Base-by-base conservation (phyloP, 2,113 vertebrate genomes). In the Phalacrocorax pelagicus region DNA sequence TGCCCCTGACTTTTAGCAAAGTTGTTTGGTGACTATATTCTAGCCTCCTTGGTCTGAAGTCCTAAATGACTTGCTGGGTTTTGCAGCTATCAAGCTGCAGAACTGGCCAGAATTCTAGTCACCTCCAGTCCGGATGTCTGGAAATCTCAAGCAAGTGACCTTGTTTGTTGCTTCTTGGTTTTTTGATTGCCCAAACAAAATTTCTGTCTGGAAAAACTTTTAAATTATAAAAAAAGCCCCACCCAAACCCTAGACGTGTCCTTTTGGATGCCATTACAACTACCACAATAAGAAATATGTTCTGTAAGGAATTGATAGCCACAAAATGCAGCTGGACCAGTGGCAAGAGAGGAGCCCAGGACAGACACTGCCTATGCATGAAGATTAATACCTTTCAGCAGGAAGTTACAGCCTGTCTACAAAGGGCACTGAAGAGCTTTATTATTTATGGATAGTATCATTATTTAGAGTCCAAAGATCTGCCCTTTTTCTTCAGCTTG, bases 401-500 rank as follows among this genome's bases (percentile, higher is more conserved):
- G 65, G 77, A 94, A 96, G 47, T 67, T 67, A 62, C 32, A 75
- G 32, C 36, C 61, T 81, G 67, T 29, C 69, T 63, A 40, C 38
- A 79, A 75, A 88, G 38, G 59, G 55, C 72, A 63, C 55, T 46
- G 20, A 65, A 93, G 55, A 96, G 19, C 10, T 88, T 91, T 55
- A 44, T 94, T 88, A 90, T 91, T 96, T 91, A 85, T 46, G 66
- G 65, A 46, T 24, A 46, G 40, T 57, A 54, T 44, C 18, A 66
- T 77, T 90, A 77, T 73, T 90, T 77, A 90, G 81, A 80, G 46
- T 83, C 62, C 79, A 90, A 80, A 83, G 42, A 46, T 85, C 81
- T 92, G 66, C 66, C 54, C 81, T 82, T 90, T 90, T 92, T 61
- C 78, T 85, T 67, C 58, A 83, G 92, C 42, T 88, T 85, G n/a